These are phyloP conservation scores for Trypoxylus dichotomus DNA, from an alignment of 1,140 invertebrate genomes.

Conservation along the genomic window DNA sequence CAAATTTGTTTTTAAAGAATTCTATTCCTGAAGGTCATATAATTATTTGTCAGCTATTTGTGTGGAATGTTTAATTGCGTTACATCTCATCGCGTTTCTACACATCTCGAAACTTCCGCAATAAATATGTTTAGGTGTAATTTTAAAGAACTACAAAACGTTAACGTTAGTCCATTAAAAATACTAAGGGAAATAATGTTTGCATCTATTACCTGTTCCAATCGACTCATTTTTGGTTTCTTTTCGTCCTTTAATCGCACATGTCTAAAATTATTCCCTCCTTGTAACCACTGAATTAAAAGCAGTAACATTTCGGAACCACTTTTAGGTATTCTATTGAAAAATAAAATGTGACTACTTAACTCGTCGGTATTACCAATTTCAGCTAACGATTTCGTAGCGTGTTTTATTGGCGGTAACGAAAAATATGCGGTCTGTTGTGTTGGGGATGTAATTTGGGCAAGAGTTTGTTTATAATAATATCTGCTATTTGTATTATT, in stretches of 20 bases:
- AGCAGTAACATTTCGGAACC: slow-evolving; percentile 68
- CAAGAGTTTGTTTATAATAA: background rate
- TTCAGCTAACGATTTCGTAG: slow-evolving; percentile 62
- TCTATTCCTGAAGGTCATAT: background rate
- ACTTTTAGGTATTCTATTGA: slow-evolving; percentile 66
- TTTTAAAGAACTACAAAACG: no score
- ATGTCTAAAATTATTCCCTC: slow-evolving; percentile 65
- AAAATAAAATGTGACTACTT: slow-evolving; percentile 61
- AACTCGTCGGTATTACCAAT: slow-evolving; percentile 56
- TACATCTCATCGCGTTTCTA: no score
- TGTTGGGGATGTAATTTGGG: background rate
- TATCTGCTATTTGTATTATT: background rate
- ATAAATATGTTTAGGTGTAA: no score
- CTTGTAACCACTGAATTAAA: slow-evolving; percentile 65
- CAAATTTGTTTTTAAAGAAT: slow-evolving; percentile 21
- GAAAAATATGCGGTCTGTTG: background rate
- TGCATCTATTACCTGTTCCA: slow-evolving; percentile 56
- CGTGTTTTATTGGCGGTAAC: slow-evolving; percentile 38
- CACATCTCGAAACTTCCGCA: no score
- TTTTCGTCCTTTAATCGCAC: slow-evolving; percentile 58
- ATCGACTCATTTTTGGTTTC: slow-evolving; percentile 50
- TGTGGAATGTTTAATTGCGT: background rate
- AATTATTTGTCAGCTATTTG: background rate
- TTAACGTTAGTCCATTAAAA: no score
- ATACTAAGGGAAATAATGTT: background rate